Percentiles rank a stretch among this genome's conserved stretches.
phyloP scores from a whole-genome alignment of 2,113 vertebrate genomes.

The Lathamus discolor region DNA sequence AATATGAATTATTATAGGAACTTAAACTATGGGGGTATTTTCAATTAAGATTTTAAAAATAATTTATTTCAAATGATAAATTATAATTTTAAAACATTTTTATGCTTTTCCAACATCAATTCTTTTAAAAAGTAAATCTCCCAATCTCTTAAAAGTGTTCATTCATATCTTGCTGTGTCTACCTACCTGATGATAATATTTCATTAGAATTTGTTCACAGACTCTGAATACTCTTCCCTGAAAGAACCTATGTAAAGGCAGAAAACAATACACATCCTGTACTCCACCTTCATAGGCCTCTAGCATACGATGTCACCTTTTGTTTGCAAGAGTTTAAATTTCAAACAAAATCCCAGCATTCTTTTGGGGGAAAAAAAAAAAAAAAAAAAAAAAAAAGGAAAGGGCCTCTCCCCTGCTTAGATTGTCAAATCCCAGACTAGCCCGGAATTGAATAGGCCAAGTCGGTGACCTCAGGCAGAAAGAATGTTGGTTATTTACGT shows the following conservation, averaged over 20 bases:
- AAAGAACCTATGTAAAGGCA: slow-evolving; percentile 61
- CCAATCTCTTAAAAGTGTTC: neutral
- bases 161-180: neutral
- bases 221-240: slow-evolving; percentile 38
- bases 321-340: slow-evolving; percentile 72
- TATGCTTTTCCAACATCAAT: fast-evolving
- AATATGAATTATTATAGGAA: neutral
- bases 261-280: slow-evolving; percentile 71
- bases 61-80: neutral
- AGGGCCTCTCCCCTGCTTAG: slow-evolving; percentile 69
- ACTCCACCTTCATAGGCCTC: slow-evolving; percentile 71
- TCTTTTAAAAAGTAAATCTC: neutral
- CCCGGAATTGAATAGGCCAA: slow-evolving; percentile 87
- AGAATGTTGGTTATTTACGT: slow-evolving; percentile 93
- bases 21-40: neutral
- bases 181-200: slow-evolving; percentile 41
- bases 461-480: slow-evolving; percentile 92
- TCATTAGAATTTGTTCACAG: slow-evolving; percentile 46
- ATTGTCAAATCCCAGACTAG: slow-evolving; percentile 73
- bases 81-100: neutral
- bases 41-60: neutral
- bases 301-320: slow-evolving; percentile 69
- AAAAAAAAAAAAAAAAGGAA: slow-evolving; percentile 53
- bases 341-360: slow-evolving; percentile 72
- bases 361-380: neutral